Base-by-base conservation (phyloP, 2,113 vertebrate genomes). In the Rhabdornis inornatus region DNA sequence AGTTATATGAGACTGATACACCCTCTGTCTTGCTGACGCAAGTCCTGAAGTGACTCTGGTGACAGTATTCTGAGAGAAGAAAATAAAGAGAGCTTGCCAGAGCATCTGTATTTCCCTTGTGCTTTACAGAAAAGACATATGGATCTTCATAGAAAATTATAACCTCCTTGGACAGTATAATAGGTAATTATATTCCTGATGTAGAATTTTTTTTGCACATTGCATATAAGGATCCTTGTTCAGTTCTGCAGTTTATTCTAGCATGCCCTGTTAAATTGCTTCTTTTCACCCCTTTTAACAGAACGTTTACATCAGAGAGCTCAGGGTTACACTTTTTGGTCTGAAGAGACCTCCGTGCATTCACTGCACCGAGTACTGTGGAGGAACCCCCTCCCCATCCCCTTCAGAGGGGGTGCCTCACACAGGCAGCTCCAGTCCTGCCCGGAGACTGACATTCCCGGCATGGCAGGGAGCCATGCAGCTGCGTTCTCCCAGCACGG, bases 101-200 rank as follows among this genome's bases (percentile, higher is more conserved):
- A 92, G 83, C 89, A 95, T 93, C 93, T 95, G 83, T 84, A 94
- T 91, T 88, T 94, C 80, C 69, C 90, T 90, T n/a, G 64, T 75
- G 49, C 77, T 64, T 90, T 87, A 84, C 72, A 89, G 57, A 94
- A 92, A 59, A 93, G 80, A 76, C 90, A 71, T 75, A 87, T 57
- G 53, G 82, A 79, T 93, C 77, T 93, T 79, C 57, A 92, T 1
- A 69, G 80, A 72, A 94, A 95, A 96, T 94, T 82, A 94, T 65
- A 91, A 82, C 30, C 61, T 92, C 69, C 44, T 82, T 68, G 39
- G 89, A 84, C n/a, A 93, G 75, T 84, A 56, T 68, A 94, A 92
- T 39, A 94, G 85, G 72, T 89, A 87, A 95, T 95, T 96, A 93
- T 84, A 95, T 89, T 92, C 25, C 65, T 81, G 83, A 89, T 3